Conservation (phyloP, 2,113 vertebrate genomes). For the Hippocampus abdominalis region DNA sequence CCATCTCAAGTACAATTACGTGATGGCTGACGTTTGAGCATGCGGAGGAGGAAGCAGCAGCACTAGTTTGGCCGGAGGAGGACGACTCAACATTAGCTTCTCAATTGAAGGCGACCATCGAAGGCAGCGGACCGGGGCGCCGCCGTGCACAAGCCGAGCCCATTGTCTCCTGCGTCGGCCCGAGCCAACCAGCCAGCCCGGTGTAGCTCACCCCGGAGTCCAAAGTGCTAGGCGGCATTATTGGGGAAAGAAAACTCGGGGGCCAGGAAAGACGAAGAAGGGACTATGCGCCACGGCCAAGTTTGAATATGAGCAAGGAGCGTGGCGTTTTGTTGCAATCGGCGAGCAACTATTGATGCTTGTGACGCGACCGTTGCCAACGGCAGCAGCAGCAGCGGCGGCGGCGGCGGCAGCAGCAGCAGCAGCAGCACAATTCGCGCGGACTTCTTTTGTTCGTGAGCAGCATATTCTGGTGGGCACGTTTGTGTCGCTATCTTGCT, state of each 20-base stretch:
- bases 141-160: conserved; percentile 56
- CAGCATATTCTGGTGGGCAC: conserved; percentile 22
- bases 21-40: conserved; percentile 72
- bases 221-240: conserved; percentile 58
- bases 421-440: conserved; percentile 31
- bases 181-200: conserved; percentile 31
- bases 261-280: conserved; percentile 57
- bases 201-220: conserved; percentile 53
- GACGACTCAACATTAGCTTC: conserved; percentile 69
- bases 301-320: conserved; percentile 71
- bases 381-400: conserved; percentile 21
- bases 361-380: conserved; percentile 46
- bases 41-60: conserved; percentile 71
- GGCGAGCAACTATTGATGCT: conserved; percentile 67
- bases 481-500: conserved; percentile 32
- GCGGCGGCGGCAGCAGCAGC: not conserved
- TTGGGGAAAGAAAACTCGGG: conserved; percentile 39
- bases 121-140: conserved; percentile 65
- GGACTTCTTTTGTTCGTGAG: conserved; percentile 67
- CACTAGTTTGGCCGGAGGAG: conserved; percentile 60
- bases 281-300: conserved; percentile 76
- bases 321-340: conserved; percentile 68
- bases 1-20: conserved; percentile 71
- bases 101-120: conserved; percentile 65
- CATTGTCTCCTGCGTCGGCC: conserved; percentile 67